These are phyloP conservation scores for Conus canariensis DNA, from an alignment of 2,888 invertebrate genomes.

Conservation along the genomic window DNA sequence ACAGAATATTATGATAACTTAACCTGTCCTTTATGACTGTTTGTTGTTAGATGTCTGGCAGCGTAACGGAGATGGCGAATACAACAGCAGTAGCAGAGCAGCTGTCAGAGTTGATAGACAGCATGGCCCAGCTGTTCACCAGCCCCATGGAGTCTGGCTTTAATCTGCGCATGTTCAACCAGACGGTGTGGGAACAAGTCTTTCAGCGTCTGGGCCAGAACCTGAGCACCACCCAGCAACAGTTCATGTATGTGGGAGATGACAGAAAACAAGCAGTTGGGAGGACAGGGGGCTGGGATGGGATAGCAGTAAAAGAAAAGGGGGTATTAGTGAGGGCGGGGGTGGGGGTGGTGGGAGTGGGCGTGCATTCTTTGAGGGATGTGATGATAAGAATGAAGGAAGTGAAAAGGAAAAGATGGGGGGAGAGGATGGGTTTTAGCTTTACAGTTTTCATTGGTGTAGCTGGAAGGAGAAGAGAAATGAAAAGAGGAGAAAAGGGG, in stretches of 20 bases:
- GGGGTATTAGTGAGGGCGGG: too few relatives aligned
- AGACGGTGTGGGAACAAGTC: slow-evolving; percentile 43
- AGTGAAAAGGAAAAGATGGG: too few relatives aligned
- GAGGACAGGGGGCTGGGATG: not conserved
- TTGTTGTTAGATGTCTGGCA: slow-evolving; percentile 22
- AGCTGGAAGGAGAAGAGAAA: too few relatives aligned
- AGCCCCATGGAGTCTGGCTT: not conserved
- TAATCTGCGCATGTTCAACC: slow-evolving; percentile 41
- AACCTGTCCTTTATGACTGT: too few relatives aligned
- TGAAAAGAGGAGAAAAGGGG: too few relatives aligned
- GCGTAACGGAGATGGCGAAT: slow-evolving; percentile 36
- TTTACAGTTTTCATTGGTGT: too few relatives aligned
- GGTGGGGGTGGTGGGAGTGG: too few relatives aligned
- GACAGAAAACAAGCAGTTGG: not conserved
- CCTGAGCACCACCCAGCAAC: slow-evolving; percentile 16
- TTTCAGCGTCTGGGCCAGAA: slow-evolving; percentile 34
- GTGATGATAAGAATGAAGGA: too few relatives aligned
- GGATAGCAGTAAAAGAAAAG: too few relatives aligned
- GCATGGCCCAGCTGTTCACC: not conserved
- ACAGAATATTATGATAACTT: too few relatives aligned
- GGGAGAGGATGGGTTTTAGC: too few relatives aligned
- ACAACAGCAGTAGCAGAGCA: slow-evolving; percentile 18
- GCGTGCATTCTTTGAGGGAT: too few relatives aligned
- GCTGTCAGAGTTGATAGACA: slow-evolving; percentile 26
- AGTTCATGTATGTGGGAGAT: slow-evolving; percentile 29